phyloP scores from a whole-genome alignment of 2,113 vertebrate species.

The Upupa epops region DNA sequence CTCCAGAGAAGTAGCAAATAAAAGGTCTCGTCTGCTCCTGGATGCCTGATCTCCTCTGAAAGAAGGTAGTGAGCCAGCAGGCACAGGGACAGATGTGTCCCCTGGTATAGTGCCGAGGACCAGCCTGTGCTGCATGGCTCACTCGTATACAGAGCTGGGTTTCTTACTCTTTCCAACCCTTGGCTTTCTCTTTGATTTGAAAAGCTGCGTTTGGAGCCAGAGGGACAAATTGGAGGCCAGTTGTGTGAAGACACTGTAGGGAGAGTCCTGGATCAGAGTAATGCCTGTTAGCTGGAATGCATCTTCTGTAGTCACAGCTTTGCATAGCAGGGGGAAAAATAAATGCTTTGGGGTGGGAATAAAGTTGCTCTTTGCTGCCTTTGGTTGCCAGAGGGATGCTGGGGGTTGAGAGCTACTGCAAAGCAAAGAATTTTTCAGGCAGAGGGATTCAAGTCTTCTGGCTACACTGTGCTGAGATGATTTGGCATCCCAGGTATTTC shows the following conservation, averaged over 20 bases:
- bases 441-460: neutral
- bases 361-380: neutral
- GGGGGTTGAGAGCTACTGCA: conserved; percentile 3
- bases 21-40: neutral
- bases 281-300: neutral
- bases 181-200: neutral
- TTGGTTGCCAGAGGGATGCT: neutral
- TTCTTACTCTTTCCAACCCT: neutral
- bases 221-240: neutral
- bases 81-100: neutral
- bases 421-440: conserved; percentile 6
- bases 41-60: neutral
- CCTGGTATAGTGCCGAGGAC: fast-evolving
- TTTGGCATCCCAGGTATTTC: conserved; percentile 41
- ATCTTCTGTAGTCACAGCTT: neutral
- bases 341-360: neutral
- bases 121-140: neutral
- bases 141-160: neutral
- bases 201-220: neutral
- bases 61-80: neutral
- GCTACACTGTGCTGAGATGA: neutral
- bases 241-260: neutral
- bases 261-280: neutral
- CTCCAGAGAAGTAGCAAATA: conserved; percentile 32
- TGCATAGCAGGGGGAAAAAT: neutral